phyloP scores from a whole-genome alignment of 2,113 vertebrate species.

The Centrocercus urophasianus region DNA sequence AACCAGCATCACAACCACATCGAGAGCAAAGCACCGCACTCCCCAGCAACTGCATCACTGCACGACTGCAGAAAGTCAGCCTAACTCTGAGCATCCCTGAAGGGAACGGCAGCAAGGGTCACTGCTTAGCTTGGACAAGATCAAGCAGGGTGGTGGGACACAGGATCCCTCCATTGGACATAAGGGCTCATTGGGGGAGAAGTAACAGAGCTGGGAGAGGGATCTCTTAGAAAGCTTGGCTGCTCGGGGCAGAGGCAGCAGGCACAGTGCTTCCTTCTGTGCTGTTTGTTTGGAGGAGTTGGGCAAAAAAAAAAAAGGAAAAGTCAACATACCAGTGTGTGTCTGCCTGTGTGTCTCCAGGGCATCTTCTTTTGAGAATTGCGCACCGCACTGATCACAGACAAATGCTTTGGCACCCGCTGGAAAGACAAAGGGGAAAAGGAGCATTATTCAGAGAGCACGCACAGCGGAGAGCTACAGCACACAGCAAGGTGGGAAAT shows the following conservation, averaged over 20 bases:
- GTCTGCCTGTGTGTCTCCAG: constrained; percentile 95
- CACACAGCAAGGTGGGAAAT: not conserved
- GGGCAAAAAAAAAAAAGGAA: not conserved
- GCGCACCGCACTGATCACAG: constrained; percentile 97
- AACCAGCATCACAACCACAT: not conserved
- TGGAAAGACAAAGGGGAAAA: constrained; percentile 59
- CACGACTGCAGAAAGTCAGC: not conserved
- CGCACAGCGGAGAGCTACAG: not conserved
- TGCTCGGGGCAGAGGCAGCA: not conserved
- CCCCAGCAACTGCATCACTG: not conserved
- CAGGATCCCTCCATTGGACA: not conserved
- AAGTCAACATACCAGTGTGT: constrained; percentile 87
- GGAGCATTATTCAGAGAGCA: not conserved
- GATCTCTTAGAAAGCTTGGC: too few species aligned
- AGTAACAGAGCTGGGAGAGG: not conserved
- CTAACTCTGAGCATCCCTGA: not conserved
- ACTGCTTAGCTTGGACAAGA: not conserved
- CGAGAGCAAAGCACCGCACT: not conserved
- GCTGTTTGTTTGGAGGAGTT: not conserved
- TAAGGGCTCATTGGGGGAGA: not conserved
- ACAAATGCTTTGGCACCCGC: constrained; percentile 97
- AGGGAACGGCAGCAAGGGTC: not conserved
- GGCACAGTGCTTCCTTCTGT: not conserved
- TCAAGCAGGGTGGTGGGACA: not conserved
- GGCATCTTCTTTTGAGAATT: constrained; percentile 96